Evolutionary conservation across 2,888 invertebrate species (phyloP), one percentile per base, ranked within the genome.

Genomic region (Lasioglossum marginatum): DNA sequence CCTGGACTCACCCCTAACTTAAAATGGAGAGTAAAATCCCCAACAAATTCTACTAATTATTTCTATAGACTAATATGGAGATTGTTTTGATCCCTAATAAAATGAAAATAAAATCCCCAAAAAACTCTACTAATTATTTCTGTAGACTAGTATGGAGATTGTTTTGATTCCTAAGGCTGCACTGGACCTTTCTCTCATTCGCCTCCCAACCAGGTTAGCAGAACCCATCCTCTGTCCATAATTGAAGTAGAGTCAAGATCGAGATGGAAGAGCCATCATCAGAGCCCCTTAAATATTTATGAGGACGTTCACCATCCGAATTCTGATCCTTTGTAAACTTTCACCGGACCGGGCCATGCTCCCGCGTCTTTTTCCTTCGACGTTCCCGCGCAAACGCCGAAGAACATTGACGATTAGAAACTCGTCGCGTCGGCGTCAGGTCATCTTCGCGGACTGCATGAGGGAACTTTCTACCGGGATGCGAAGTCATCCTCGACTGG

Each of bases 291-390:
- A 79, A 84, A 88, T 88, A 88, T 88, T 88, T 84, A 88, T 88
- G 88, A 88, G 83, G 72, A 83, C 77, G 76, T 86, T 86, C 87
- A 31, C 80, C 82, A 82, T 83, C 89, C 89, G 81, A 89, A 89
- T 87, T 89, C 89, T 84, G 60, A 71, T 90, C 87, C 87, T 90
- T 90, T 90, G 90, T 87, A 87, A 86, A 90, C 89, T 90, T 90
- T 90, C 90, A 89, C 89, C 82, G 80, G 79, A 40, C 68, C 68
- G 77, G 77, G 27, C 77, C 48, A 45, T 6, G 77, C 19, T 74
- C 73, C 45, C 66, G 45, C 57, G 19, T 31, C 63, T 72, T 31
- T 79, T 79, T 27, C 63, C 45, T 6, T 3, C 45, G 16, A 6
- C 34, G 76, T 3, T 40, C 10, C 23, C 37, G 34, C 43, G 72